Evolutionary conservation across 1,140 invertebrate genomes (phyloP), one percentile per base, ranked within the genome.

Genomic region (Cyclina sinensis): DNA sequence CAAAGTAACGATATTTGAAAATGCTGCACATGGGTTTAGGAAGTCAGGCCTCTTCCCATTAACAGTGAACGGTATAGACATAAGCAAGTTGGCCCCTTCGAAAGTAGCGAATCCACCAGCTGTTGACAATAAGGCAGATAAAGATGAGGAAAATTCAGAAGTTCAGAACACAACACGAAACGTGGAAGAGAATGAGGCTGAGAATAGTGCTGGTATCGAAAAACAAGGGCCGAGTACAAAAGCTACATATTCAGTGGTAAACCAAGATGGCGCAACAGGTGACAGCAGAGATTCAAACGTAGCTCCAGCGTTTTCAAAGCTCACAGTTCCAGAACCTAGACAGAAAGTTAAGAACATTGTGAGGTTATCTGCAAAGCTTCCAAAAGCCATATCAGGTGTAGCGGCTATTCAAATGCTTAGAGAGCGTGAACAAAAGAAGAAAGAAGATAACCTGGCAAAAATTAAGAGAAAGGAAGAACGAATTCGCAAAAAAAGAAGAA

Each of bases 61-160:
- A 62, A 12, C 57, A 62, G 57, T 62, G n/a, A 62, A 62, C 57
- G 57, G 57, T 62, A 62, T 62, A 12, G 57, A 62, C n/a, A 62
- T 62, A 5, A 62, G 57, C n/a, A 62, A 62, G 57, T 62, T 12
- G n/a, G 27, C 57, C n/a, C 27, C 57, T 62, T 62, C 57, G n/a
- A 62, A 21, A 62, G 57, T 27, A 62, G 57, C 57, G n/a, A 62
- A 62, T 62, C n/a, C 57, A 62, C 57, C 57, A 62, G 57, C 9
- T 62, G 57, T n/a, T 12, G 57, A 62, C 57, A 62, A 62, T 62
- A 24, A 62, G 57, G n/a, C 57, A 62, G n/a, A 62, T 62, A 62
- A 62, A 62, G 57, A 62, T 48, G 46, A 48, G 18, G 18, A 62
- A 62, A 62, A 62, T n/a, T 12, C 57, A 62, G n/a, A 9, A 27